Percentiles rank a stretch among this genome's conserved stretches.
These are phyloP conservation scores for Zapornia atra DNA, from an alignment of 2,113 vertebrate species.

Conservation along the genomic window DNA sequence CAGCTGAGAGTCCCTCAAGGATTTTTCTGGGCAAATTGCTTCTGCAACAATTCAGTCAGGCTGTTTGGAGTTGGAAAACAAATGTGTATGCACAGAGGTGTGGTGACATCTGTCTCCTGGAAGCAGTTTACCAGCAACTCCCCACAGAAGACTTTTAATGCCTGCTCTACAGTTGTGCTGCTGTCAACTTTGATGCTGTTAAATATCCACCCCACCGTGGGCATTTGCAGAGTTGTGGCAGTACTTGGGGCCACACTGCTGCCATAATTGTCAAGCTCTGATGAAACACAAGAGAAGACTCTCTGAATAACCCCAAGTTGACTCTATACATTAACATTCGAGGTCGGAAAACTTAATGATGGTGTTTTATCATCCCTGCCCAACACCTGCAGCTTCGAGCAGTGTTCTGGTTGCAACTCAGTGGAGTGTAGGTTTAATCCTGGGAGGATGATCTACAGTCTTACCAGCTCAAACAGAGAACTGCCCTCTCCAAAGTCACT, in stretches of 20 bases:
- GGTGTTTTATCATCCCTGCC: not conserved
- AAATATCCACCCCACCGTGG: not conserved
- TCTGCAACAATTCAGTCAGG: not conserved
- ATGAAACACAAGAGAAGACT: not conserved
- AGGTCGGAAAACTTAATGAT: not conserved
- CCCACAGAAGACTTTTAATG: not conserved
- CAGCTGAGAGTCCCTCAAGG: not conserved
- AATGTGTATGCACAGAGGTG: fast-evolving
- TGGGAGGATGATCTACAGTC: not conserved
- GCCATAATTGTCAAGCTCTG: not conserved
- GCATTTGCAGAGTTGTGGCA: not conserved
- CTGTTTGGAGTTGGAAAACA: not conserved
- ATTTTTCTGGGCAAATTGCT: not conserved
- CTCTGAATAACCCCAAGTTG: not conserved
- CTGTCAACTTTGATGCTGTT: not conserved
- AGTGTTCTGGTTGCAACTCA: not conserved
- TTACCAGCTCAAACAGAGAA: not conserved
- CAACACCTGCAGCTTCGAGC: not conserved
- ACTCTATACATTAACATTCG: not conserved
- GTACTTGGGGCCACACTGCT: fast-evolving
- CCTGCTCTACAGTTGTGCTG: not conserved
- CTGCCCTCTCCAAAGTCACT: not conserved
- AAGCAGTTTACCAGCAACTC: not conserved
- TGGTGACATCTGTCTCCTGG: not conserved
- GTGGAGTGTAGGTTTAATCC: not conserved